Evolutionary conservation across 2,888 invertebrate species (phyloP).

Genomic region (Andrena marginata): DNA sequence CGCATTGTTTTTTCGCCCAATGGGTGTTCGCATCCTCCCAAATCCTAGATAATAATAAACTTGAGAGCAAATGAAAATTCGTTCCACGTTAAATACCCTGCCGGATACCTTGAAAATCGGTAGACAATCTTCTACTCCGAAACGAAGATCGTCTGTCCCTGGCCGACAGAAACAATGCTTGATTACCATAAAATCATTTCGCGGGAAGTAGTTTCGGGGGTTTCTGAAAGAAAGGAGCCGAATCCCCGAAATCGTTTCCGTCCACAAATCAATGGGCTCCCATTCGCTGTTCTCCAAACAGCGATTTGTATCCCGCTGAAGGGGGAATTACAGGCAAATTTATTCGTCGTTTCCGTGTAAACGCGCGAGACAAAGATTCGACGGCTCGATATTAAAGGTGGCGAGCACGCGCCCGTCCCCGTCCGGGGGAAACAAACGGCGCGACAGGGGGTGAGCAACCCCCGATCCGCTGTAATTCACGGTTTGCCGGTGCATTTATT

Average conservation of each 20-base stretch:
- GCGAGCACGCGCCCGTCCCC: slow-evolving; percentile 10
- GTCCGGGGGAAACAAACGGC: slow-evolving; percentile 63
- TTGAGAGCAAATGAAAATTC: too few species aligned
- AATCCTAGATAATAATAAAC: too few species aligned
- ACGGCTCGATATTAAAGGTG: slow-evolving; percentile 24
- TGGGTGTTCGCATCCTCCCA: too few species aligned
- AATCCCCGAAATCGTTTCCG: slow-evolving; percentile 22
- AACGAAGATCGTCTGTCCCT: background rate
- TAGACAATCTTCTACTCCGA: background rate
- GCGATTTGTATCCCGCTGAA: slow-evolving; percentile 2
- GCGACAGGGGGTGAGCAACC: slow-evolving; percentile 55
- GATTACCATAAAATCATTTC: slow-evolving; percentile 47
- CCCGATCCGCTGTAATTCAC: slow-evolving; percentile 71
- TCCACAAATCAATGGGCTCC: slow-evolving; percentile 15
- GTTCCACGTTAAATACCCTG: too few species aligned
- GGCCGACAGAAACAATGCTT: background rate
- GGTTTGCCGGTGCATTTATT: slow-evolving; percentile 78
- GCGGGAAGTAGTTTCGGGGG: background rate
- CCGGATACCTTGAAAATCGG: too few species aligned
- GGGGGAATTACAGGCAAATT: slow-evolving; percentile 39
- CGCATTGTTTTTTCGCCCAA: slow-evolving; percentile 32
- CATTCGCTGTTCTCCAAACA: slow-evolving; percentile 8
- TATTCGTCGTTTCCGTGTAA: slow-evolving; percentile 47
- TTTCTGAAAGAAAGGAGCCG: background rate
- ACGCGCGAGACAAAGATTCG: slow-evolving; percentile 33